These are phyloP conservation scores for Danaus chrysippus DNA, from an alignment of 2,888 invertebrate genomes.

Conservation along the genomic window DNA sequence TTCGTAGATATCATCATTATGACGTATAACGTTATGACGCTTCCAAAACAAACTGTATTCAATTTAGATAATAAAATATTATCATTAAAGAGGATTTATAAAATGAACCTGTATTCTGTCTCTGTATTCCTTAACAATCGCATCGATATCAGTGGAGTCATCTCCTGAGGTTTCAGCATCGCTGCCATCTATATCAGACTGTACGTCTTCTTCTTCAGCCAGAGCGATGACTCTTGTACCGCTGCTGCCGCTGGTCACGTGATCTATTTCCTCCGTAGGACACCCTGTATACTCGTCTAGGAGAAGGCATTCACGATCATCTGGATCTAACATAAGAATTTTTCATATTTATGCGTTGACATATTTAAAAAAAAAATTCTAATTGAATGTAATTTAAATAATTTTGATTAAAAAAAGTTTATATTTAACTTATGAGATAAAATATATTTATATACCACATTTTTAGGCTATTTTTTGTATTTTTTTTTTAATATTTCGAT, in stretches of 20 bases:
- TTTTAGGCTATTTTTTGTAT: too few species aligned
- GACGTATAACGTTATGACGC: too few species aligned
- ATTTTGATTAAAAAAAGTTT: too few species aligned
- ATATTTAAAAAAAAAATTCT: too few species aligned
- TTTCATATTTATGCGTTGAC: too few species aligned
- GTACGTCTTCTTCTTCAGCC: slow-evolving; percentile 57
- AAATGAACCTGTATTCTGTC: slow-evolving; percentile 81
- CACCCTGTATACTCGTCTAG: slow-evolving; percentile 77
- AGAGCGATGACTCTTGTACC: slow-evolving; percentile 45
- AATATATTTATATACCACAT: too few species aligned
- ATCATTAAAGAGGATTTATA: not conserved
- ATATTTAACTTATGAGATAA: too few species aligned
- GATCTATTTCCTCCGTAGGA: slow-evolving; percentile 58
- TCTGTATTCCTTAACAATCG: slow-evolving; percentile 86
- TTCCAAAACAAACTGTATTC: too few species aligned
- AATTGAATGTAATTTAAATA: too few species aligned
- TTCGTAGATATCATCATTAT: too few species aligned
- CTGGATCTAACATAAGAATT: slow-evolving; percentile 54
- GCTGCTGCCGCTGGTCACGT: slow-evolving; percentile 52
- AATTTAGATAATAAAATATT: too few species aligned
- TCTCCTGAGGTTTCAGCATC: slow-evolving; percentile 80
- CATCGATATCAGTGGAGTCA: slow-evolving; percentile 87
- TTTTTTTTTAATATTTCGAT: too few species aligned
- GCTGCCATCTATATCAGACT: slow-evolving; percentile 71
- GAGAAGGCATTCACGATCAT: slow-evolving; percentile 80